Evolutionary conservation across 2,797 vertebrate species (phyloP).

Genomic region (Neosalanx taihuensis): DNA sequence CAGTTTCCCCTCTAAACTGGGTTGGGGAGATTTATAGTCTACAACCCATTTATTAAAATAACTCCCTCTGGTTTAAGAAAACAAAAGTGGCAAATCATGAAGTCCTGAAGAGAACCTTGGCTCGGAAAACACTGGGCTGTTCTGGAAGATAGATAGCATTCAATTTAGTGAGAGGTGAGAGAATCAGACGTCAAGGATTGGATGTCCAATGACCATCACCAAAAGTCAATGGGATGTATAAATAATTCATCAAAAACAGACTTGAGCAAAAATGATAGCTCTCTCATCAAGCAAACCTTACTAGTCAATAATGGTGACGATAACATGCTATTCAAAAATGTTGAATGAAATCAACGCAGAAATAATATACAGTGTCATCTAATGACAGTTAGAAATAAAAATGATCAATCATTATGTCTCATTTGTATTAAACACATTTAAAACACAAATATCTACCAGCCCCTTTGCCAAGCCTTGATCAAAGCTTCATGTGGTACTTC

Average conservation of each 20-base stretch:
- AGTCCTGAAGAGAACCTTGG: constrained; percentile 12
- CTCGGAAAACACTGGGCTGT: constrained; percentile 12
- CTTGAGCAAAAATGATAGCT: background rate
- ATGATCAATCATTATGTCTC: background rate
- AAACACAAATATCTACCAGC: constrained; percentile 1
- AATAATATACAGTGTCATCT: background rate
- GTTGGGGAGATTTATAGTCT: constrained; percentile 41
- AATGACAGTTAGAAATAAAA: background rate
- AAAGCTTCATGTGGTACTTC: constrained; percentile 12
- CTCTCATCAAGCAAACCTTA: background rate
- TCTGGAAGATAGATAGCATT: constrained; percentile 25
- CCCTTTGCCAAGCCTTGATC: constrained; percentile 26
- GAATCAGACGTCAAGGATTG: constrained; percentile 22
- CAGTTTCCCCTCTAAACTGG: constrained; percentile 27
- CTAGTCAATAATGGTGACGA: background rate
- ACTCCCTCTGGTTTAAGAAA: constrained; percentile 34
- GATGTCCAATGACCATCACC: constrained; percentile 22
- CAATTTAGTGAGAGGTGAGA: constrained; percentile 22
- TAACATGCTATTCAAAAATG: background rate
- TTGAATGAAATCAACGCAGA: background rate
- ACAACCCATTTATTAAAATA: constrained; percentile 44
- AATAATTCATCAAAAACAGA: constrained; percentile 17
- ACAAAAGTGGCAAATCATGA: constrained; percentile 38
- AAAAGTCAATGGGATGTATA: constrained; percentile 31
- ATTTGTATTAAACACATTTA: constrained; percentile 6